Percentiles rank a stretch among this genome's conserved stretches.
Conservation (phyloP, 2,888 invertebrate species). For the Trichogramma dendrolimi region DNA sequence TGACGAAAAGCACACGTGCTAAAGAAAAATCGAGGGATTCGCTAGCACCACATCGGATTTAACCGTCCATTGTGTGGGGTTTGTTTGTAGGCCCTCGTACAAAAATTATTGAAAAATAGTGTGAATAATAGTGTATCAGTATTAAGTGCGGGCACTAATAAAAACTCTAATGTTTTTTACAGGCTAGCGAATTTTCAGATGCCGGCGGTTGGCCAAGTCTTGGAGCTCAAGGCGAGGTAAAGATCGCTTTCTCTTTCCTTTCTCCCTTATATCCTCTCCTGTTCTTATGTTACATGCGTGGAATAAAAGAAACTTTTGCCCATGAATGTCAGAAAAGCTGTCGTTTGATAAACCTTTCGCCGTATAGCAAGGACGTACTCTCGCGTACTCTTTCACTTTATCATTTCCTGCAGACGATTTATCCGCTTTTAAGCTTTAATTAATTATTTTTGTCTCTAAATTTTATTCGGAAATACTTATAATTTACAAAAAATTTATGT, state of each 20-base stretch:
- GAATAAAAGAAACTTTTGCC: constrained; percentile 13
- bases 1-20: constrained; percentile 32
- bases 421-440: too few relatives aligned
- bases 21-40: constrained; percentile 43
- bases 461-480: too few relatives aligned
- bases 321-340: constrained; percentile 21
- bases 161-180: constrained; percentile 42
- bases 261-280: not conserved
- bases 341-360: constrained; percentile 26
- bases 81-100: constrained; percentile 23
- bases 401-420: too few relatives aligned
- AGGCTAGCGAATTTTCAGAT: constrained; percentile 85
- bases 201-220: constrained; percentile 90
- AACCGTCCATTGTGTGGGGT: constrained; percentile 18
- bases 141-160: too few relatives aligned
- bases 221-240: constrained; percentile 62
- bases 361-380: not conserved
- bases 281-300: not conserved
- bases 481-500: not conserved
- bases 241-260: constrained; percentile 2
- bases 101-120: not conserved
- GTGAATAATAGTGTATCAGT: too few relatives aligned
- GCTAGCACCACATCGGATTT: constrained; percentile 43
- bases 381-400: too few relatives aligned
- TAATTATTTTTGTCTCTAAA: too few relatives aligned